Conservation (phyloP, 2,797 vertebrate genomes). For the Sebastes diaconus region DNA sequence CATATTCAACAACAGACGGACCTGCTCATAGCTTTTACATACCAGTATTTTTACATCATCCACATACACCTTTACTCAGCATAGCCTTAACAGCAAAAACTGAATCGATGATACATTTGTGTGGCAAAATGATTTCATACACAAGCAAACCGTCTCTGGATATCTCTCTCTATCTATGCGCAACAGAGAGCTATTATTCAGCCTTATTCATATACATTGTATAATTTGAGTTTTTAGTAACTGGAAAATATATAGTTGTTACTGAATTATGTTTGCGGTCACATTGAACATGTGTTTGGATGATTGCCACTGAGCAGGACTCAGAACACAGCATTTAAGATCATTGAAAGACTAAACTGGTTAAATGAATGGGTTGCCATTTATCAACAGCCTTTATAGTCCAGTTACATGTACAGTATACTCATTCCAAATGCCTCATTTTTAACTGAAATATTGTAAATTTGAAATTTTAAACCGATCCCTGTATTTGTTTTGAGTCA, state of each 20-base stretch:
- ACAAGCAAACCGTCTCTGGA: conserved; percentile 30
- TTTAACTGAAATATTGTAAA: conserved; percentile 86
- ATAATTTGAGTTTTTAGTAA: conserved; percentile 40
- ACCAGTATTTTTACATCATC: conserved; percentile 56
- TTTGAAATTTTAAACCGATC: conserved; percentile 85
- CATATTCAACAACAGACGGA: conserved; percentile 58
- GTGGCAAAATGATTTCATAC: conserved; percentile 33
- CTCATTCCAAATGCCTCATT: conserved; percentile 74
- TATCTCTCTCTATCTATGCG: conserved; percentile 22
- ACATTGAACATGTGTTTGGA: conserved; percentile 56
- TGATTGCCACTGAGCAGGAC: conserved; percentile 76
- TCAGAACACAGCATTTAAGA: conserved; percentile 66
- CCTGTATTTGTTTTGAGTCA: conserved; percentile 89
- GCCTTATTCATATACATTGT: conserved; percentile 53
- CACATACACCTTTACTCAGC: conserved; percentile 55
- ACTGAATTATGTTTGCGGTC: conserved; percentile 37
- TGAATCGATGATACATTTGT: conserved; percentile 31
- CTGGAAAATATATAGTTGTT: conserved; percentile 37
- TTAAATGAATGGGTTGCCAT: conserved; percentile 34
- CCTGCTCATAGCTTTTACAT: conserved; percentile 71
- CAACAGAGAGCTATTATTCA: conserved; percentile 38
- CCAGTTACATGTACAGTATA: conserved; percentile 73
- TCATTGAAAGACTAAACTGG: conserved; percentile 22
- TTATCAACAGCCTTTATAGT: conserved; percentile 74
- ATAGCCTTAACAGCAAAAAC: conserved; percentile 74